A percentile compares a stretch with the other conserved stretches of the same genome.
Evolutionary conservation across 2,797 vertebrate genomes (phyloP).

Genomic region (Pseudochaenichthys georgianus): DNA sequence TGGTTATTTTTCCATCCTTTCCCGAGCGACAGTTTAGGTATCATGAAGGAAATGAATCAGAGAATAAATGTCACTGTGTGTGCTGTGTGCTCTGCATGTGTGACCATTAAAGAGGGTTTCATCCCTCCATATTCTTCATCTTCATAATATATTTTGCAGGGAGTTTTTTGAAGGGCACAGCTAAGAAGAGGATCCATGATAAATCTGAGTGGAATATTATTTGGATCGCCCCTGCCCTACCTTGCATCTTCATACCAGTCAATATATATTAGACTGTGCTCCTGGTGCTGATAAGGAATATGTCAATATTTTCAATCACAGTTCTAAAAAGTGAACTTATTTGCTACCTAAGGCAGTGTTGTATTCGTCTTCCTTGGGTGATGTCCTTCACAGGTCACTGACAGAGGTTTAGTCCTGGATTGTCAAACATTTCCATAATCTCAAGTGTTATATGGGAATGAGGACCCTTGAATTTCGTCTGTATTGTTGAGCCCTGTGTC

Average conservation of each 20-base stretch:
- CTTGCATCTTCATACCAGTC: constrained; percentile 12
- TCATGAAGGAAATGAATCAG: too few species aligned
- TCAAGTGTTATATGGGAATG: constrained; percentile 1
- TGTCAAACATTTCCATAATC: background rate
- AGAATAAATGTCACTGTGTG: too few species aligned
- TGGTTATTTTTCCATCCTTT: too few species aligned
- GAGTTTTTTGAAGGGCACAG: background rate
- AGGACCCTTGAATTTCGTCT: constrained; percentile 2
- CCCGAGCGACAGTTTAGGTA: too few species aligned
- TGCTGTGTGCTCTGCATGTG: too few species aligned
- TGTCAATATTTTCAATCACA: constrained; percentile 25
- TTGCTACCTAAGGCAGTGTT: background rate
- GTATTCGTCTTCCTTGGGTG: background rate
- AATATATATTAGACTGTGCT: constrained; percentile 28
- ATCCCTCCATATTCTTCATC: too few species aligned
- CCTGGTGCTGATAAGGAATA: background rate
- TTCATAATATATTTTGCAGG: too few species aligned
- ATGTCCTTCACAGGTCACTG: constrained; percentile 38
- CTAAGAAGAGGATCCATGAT: constrained; percentile 10
- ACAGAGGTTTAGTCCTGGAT: background rate
- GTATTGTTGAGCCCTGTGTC: background rate
- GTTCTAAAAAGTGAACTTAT: background rate
- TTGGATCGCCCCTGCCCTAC: constrained; percentile 4
- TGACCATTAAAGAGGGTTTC: too few species aligned
- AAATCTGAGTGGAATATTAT: constrained; percentile 36